Percentiles rank a stretch among this genome's conserved stretches.
phyloP scores from a whole-genome alignment of 2,113 vertebrate species.

The Pangasianodon gigas region DNA sequence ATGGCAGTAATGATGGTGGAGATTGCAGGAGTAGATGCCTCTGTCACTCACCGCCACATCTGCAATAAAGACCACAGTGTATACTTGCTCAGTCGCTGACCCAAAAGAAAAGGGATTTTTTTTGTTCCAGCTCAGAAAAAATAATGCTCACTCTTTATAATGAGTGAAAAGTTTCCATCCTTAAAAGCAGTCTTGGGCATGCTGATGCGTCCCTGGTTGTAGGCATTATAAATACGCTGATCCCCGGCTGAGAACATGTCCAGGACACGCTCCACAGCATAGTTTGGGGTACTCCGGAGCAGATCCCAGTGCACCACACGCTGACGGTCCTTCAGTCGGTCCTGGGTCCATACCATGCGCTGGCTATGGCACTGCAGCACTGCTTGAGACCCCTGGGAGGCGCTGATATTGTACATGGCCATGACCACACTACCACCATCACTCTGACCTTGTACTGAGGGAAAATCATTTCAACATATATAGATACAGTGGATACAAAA shows the following conservation, averaged over 20 bases:
- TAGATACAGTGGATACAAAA: too few species aligned
- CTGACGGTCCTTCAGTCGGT: conserved; percentile 86
- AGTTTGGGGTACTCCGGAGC: conserved; percentile 64
- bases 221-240: conserved; percentile 84
- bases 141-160: conserved; percentile 71
- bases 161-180: conserved; percentile 92
- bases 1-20: conserved; percentile 94
- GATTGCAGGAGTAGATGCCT: conserved; percentile 88
- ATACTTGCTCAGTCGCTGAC: conserved; percentile 6
- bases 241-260: conserved; percentile 92
- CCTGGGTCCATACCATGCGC: conserved; percentile 95
- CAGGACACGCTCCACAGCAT: conserved; percentile 76
- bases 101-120: background rate
- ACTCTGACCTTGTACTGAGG: conserved; percentile 64
- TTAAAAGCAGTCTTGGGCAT: conserved; percentile 79
- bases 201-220: conserved; percentile 80
- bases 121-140: background rate
- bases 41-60: conserved; percentile 75
- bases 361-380: conserved; percentile 86
- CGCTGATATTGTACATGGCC: conserved; percentile 79
- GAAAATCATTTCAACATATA: background rate
- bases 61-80: conserved; percentile 46
- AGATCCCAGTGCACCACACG: conserved; percentile 95
- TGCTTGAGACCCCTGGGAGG: conserved; percentile 70
- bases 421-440: conserved; percentile 81